Conservation (phyloP, 2,888 invertebrate genomes). For the Thymelicus sylvestris region DNA sequence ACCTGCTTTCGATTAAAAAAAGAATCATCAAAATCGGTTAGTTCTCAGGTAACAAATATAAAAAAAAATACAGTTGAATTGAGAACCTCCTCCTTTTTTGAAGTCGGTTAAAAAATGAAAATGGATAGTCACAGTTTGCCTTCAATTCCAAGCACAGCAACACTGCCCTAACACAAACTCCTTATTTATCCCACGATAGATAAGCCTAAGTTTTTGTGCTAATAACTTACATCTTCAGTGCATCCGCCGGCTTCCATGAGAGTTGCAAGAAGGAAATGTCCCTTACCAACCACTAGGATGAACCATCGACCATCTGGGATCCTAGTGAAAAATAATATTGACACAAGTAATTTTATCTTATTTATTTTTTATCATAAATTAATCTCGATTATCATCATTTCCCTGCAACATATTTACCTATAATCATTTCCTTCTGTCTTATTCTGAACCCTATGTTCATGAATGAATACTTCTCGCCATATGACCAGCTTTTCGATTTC, state of each 20-base stretch:
- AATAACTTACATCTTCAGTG: conserved; percentile 83
- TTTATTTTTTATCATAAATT: background rate
- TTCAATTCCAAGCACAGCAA: too few species aligned
- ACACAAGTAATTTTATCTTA: background rate
- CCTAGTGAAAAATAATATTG: conserved; percentile 53
- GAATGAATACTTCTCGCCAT: conserved; percentile 90
- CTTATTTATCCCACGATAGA: too few species aligned
- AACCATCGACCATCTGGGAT: conserved; percentile 88
- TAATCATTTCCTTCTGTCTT: conserved; percentile 65
- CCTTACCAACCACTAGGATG: conserved; percentile 89
- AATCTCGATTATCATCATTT: too few species aligned
- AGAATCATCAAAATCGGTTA: too few species aligned
- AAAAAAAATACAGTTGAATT: too few species aligned
- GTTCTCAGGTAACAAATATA: too few species aligned
- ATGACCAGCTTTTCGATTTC: conserved; percentile 89
- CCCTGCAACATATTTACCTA: conserved; percentile 52
- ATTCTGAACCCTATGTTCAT: conserved; percentile 68
- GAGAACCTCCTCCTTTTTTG: too few species aligned
- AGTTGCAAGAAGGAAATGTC: conserved; percentile 88
- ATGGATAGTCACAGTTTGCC: too few species aligned
- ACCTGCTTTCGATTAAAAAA: too few species aligned
- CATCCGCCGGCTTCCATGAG: conserved; percentile 92
- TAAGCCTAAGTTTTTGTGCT: background rate
- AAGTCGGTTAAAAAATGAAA: too few species aligned
- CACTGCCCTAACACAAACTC: too few species aligned